phyloP scores from a whole-genome alignment of 2,888 invertebrate species.

The Agriopis aurantiaria region DNA sequence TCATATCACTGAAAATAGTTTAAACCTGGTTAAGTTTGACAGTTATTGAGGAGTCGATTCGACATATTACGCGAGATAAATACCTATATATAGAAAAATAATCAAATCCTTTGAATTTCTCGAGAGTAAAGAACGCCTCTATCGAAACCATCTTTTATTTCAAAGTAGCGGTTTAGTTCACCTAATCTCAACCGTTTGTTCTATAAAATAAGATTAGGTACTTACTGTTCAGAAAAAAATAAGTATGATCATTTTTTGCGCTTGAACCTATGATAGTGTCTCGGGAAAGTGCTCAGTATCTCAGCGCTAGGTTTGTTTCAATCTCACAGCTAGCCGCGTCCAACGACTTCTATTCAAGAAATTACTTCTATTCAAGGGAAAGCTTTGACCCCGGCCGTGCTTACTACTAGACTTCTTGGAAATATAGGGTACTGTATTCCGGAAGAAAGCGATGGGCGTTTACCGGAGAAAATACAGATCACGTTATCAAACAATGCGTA shows the following conservation, averaged over 20 bases:
- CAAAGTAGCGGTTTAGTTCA: too few species aligned
- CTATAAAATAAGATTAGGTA: too few species aligned
- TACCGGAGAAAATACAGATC: neutral
- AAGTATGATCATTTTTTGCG: neutral
- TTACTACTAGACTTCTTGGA: constrained; percentile 25
- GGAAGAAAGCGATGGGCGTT: neutral
- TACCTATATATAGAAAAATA: too few species aligned
- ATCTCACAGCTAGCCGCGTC: constrained; percentile 9
- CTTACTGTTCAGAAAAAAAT: neutral
- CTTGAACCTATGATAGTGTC: neutral
- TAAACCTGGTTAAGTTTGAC: too few species aligned
- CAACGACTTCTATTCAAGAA: constrained; percentile 7
- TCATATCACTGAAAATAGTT: too few species aligned
- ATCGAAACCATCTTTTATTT: too few species aligned
- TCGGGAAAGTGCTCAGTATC: constrained; percentile 2
- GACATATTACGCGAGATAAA: too few species aligned
- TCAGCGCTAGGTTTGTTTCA: constrained; percentile 20
- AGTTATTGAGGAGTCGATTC: too few species aligned
- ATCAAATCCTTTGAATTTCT: too few species aligned
- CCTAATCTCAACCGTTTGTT: too few species aligned
- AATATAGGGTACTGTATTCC: constrained; percentile 9
- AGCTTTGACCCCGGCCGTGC: constrained; percentile 17
- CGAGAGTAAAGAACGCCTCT: too few species aligned
- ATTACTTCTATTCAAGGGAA: constrained; percentile 32
- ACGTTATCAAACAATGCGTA: too few species aligned